A percentile compares a stretch with the other conserved stretches of the same genome.
These are phyloP conservation scores for Bucorvus abyssinicus DNA, from an alignment of 2,797 vertebrate species.

Conservation along the genomic window DNA sequence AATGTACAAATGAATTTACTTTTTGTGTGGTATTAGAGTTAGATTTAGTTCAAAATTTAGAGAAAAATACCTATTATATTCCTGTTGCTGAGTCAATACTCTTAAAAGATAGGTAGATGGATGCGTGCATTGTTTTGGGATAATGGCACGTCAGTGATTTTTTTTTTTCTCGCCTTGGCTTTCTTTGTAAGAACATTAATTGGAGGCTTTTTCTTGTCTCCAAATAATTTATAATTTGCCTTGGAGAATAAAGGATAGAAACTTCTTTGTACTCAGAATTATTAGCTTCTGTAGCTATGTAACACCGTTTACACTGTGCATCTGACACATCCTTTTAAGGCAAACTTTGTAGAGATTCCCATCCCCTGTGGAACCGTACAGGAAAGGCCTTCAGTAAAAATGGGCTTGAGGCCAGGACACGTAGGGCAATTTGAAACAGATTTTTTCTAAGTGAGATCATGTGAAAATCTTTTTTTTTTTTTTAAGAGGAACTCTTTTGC, in stretches of 20 bases:
- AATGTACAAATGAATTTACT: background rate
- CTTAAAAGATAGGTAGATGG: background rate
- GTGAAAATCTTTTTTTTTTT: conserved; percentile 60
- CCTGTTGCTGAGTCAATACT: background rate
- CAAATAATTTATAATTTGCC: background rate
- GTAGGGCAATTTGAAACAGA: conserved; percentile 67
- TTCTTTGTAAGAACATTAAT: background rate
- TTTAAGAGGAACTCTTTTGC: conserved; percentile 1
- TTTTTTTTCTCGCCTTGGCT: background rate
- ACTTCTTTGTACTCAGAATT: background rate
- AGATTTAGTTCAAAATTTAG: background rate
- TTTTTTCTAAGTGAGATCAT: conserved; percentile 70
- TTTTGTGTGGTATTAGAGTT: background rate
- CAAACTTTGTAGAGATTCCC: conserved; percentile 63
- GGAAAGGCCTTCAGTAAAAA: conserved; percentile 66
- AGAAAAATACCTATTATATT: background rate
- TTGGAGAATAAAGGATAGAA: background rate
- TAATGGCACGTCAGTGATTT: background rate
- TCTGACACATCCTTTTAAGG: conserved; percentile 65
- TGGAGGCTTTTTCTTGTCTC: background rate
- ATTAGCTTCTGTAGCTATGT: conserved; percentile 14
- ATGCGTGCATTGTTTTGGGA: background rate
- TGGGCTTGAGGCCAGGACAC: conserved; percentile 52
- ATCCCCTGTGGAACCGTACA: conserved; percentile 34
- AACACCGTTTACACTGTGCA: background rate